Base-by-base conservation (phyloP, 2,888 invertebrate genomes). In the Agrochola circellaris region DNA sequence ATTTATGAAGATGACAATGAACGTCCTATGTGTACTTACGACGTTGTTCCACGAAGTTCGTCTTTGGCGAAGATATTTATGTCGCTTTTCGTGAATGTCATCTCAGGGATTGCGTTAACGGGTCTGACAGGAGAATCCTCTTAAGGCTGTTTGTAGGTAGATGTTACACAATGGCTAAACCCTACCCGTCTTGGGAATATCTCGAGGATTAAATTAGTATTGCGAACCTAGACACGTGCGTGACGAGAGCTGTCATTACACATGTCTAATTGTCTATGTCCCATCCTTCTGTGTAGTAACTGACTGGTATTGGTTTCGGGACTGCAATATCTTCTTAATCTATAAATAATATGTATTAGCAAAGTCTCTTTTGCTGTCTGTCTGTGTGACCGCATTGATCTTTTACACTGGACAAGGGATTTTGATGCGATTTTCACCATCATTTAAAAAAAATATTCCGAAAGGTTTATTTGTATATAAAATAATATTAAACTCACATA, bases 1-100 rank as follows among this genome's bases (percentile, higher is more conserved):
- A 84, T 80, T 75, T 82, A 75, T 75, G 42, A 77, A 20, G 61
- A 79, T 58, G 72, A 61, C 60, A 67, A 82, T 71, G 56, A 66
- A 15, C 42, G 56, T 61, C 26, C 30, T 38, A 61, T 48, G 42
- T 23, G 15, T 60, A 51, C 56, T 26, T 54, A 56, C 34, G 42
- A 75, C 56, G 8, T 60, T 56, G 42, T 75, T 67, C 42, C 8
- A 15, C 30, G 15, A 73, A 34, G 26, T 58, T 38, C 34, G 23
- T 26, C 45, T 54, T 48, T n/a, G 34, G 20, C 23, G 11, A 69
- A 58, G 68, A 66, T 76, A 66, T 74, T 51, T 23, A 81, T 30
- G 69, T 77, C 68, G 61, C 34, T 42, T 66, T 45, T 45, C 67
- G 34, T 67, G n/a, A 66, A 65, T 34, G 23, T 60, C 45, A 34